Conservation (phyloP, 1,140 invertebrate genomes). For the Octopus bimaculoides region DNA sequence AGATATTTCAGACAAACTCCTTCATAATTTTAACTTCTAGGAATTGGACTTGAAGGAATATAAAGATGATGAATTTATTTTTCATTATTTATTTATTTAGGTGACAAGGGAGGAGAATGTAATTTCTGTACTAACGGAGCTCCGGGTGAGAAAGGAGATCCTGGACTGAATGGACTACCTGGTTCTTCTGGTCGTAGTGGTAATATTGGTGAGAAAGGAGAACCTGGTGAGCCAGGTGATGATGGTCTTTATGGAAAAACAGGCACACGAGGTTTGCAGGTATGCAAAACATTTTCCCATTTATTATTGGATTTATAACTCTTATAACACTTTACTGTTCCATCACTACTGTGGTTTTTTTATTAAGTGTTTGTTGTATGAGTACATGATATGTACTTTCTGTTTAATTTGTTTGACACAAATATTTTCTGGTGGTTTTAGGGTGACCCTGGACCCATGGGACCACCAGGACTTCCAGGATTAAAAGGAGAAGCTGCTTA, state of each 20-base stretch:
- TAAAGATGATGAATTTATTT: too few species aligned
- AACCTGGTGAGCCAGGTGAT: slow-evolving; percentile 12
- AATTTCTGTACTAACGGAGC: slow-evolving; percentile 32
- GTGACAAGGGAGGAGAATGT: slow-evolving; percentile 34
- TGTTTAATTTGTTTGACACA: too few species aligned
- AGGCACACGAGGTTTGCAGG: background rate
- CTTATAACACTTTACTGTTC: background rate
- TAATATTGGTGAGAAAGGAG: slow-evolving; percentile 14
- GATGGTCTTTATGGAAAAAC: background rate
- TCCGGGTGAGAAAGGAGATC: slow-evolving; percentile 28
- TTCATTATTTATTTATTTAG: slow-evolving; percentile 15
- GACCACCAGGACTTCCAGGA: background rate
- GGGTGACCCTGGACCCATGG: background rate
- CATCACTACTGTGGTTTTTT: too few species aligned
- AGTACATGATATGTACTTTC: too few species aligned
- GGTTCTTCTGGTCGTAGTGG: slow-evolving; percentile 28
- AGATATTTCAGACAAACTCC: too few species aligned
- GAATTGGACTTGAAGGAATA: too few species aligned
- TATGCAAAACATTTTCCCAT: background rate
- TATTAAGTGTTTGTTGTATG: too few species aligned
- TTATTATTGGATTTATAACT: background rate
- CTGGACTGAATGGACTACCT: slow-evolving; percentile 26
- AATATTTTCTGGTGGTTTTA: background rate
- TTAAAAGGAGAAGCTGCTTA: background rate
- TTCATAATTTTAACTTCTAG: too few species aligned